A percentile compares a stretch with the other conserved stretches of the same genome.
phyloP scores from a whole-genome alignment of 2,888 invertebrate genomes.

The Drosophila recens region DNA sequence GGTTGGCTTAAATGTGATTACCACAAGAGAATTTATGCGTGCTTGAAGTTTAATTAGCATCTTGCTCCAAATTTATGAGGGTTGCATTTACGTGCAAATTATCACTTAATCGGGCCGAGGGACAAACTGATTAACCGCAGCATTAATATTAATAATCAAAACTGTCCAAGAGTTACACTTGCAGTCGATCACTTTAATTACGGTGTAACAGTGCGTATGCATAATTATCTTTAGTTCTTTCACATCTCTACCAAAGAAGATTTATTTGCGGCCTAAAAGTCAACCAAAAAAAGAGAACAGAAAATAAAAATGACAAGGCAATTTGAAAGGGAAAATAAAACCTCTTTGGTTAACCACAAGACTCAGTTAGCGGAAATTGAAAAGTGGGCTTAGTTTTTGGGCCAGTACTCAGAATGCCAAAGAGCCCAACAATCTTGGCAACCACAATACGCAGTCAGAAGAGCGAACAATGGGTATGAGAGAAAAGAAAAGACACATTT shows the following conservation, averaged over 20 bases:
- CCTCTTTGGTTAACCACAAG: constrained; percentile 54
- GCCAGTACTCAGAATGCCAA: constrained; percentile 23
- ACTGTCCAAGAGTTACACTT: not conserved
- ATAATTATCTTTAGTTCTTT: constrained; percentile 26
- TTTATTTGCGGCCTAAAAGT: constrained; percentile 11
- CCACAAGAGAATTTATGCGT: constrained; percentile 43
- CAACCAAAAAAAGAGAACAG: not conserved
- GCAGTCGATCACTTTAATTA: constrained; percentile 23
- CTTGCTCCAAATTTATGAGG: constrained; percentile 23
- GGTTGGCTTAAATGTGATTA: constrained; percentile 50
- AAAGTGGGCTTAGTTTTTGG: constrained; percentile 64
- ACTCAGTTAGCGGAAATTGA: constrained; percentile 74
- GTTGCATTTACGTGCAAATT: constrained; percentile 31
- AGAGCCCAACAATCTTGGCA: constrained; percentile 46
- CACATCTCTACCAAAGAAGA: constrained; percentile 24
- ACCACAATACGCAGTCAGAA: constrained; percentile 51
- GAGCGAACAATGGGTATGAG: constrained; percentile 1
- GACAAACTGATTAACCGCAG: not conserved
- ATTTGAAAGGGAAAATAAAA: constrained; percentile 21
- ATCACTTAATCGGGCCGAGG: constrained; percentile 31
- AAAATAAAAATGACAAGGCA: constrained; percentile 12
- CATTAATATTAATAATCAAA: constrained; percentile 34
- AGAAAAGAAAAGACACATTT: constrained; percentile 7
- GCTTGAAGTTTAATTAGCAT: constrained; percentile 54
- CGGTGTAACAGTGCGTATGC: constrained; percentile 31